phyloP scores from a whole-genome alignment of 2,113 vertebrate genomes.

The Calyptomena viridis region DNA sequence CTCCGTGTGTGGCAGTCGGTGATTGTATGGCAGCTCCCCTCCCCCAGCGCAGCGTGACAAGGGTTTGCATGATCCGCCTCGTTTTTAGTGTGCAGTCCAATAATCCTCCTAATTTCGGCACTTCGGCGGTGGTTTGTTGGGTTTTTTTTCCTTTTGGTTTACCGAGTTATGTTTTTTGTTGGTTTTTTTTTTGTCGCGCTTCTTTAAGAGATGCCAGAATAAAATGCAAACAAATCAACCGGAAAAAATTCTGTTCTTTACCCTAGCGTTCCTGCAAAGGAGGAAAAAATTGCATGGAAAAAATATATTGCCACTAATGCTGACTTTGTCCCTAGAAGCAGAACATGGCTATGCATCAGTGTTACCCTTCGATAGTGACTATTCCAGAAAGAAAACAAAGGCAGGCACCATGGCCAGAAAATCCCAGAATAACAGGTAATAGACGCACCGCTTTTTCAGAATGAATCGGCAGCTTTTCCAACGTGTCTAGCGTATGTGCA shows the following conservation, averaged over 20 bases:
- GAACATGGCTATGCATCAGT: slow-evolving; percentile 98
- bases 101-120: slow-evolving; percentile 42
- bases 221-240: slow-evolving; percentile 57
- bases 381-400: slow-evolving; percentile 95
- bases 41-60: slow-evolving; percentile 26
- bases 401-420: slow-evolving; percentile 88
- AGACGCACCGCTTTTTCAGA: slow-evolving; percentile 56
- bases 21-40: slow-evolving; percentile 22
- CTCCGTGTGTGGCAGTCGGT: slow-evolving; percentile 17
- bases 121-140: background rate
- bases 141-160: background rate
- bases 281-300: slow-evolving; percentile 68
- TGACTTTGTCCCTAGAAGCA: slow-evolving; percentile 86
- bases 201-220: slow-evolving; percentile 51
- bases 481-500: slow-evolving; percentile 23
- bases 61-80: slow-evolving; percentile 49
- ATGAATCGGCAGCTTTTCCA: slow-evolving; percentile 68
- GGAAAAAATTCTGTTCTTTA: slow-evolving; percentile 58
- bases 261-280: slow-evolving; percentile 62
- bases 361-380: slow-evolving; percentile 93
- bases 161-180: background rate
- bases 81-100: background rate
- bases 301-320: slow-evolving; percentile 70
- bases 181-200: background rate
- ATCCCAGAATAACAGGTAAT: slow-evolving; percentile 93